A percentile compares a stretch with the other conserved stretches of the same genome.
These are phyloP conservation scores for Scaptomyza polygonia DNA, from an alignment of 2,888 invertebrate species.

Conservation along the genomic window DNA sequence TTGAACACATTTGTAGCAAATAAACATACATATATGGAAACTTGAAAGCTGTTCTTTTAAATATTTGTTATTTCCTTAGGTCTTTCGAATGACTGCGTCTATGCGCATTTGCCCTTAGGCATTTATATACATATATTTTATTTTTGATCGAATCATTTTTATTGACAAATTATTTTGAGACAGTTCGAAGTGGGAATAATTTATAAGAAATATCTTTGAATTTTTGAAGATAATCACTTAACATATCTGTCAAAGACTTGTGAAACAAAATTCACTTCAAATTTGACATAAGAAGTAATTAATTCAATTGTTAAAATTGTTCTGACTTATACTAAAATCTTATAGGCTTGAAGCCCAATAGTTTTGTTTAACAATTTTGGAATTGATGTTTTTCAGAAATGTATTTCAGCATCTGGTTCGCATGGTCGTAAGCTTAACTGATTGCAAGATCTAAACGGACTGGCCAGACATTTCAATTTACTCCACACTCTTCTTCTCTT, in stretches of 20 bases:
- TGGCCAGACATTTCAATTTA: constrained; percentile 39
- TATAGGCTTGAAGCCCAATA: too few species aligned
- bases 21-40: neutral
- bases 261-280: neutral
- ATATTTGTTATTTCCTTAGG: constrained; percentile 1
- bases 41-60: constrained; percentile 15
- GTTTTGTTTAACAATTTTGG: too few species aligned
- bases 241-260: neutral
- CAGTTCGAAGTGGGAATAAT: neutral
- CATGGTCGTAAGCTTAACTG: constrained; percentile 11
- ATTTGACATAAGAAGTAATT: too few species aligned
- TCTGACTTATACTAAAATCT: too few species aligned
- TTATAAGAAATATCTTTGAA: neutral
- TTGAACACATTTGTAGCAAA: neutral
- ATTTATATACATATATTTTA: constrained; percentile 17
- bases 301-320: too few species aligned
- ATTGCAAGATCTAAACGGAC: constrained; percentile 13
- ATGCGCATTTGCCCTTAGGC: constrained; percentile 23
- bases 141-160: constrained; percentile 1
- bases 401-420: constrained; percentile 15
- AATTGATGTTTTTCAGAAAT: too few species aligned
- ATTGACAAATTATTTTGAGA: neutral
- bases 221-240: neutral
- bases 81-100: constrained; percentile 3
- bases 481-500: neutral